These are phyloP conservation scores for Sitta carolinensis DNA, from an alignment of 2,797 vertebrate genomes.

Conservation along the genomic window DNA sequence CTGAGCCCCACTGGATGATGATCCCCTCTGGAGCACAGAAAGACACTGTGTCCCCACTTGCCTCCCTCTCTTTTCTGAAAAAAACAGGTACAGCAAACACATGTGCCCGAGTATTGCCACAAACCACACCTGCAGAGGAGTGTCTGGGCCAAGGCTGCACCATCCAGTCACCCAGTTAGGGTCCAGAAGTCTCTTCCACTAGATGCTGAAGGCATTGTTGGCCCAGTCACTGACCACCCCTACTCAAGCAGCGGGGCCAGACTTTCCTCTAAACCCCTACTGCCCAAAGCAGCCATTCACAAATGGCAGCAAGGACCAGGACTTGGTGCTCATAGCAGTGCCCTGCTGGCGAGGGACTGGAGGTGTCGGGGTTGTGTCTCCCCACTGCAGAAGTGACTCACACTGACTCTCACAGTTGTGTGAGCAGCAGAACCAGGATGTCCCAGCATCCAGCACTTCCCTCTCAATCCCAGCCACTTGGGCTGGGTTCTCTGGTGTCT, in stretches of 20 bases:
- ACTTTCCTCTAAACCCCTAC: neutral
- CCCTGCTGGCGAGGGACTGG: neutral
- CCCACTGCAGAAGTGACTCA: neutral
- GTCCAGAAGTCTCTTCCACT: neutral
- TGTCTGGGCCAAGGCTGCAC: neutral
- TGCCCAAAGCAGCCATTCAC: neutral
- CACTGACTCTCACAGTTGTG: neutral
- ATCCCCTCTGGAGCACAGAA: neutral
- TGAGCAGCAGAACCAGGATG: neutral
- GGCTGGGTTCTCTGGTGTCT: neutral
- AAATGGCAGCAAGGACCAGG: neutral
- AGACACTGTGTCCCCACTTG: neutral
- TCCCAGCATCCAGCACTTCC: neutral
- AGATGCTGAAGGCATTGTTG: neutral
- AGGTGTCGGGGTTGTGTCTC: neutral
- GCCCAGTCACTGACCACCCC: neutral
- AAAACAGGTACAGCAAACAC: neutral
- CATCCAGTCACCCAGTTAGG: neutral
- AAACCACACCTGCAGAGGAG: neutral
- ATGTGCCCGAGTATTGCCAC: accelerated
- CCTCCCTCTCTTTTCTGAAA: neutral
- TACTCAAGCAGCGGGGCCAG: neutral
- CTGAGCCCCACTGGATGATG: neutral
- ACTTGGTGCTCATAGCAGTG: neutral
- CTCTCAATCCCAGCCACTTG: neutral